phyloP scores from a whole-genome alignment of 2,113 vertebrate species.

The Cebidichthys violaceus region DNA sequence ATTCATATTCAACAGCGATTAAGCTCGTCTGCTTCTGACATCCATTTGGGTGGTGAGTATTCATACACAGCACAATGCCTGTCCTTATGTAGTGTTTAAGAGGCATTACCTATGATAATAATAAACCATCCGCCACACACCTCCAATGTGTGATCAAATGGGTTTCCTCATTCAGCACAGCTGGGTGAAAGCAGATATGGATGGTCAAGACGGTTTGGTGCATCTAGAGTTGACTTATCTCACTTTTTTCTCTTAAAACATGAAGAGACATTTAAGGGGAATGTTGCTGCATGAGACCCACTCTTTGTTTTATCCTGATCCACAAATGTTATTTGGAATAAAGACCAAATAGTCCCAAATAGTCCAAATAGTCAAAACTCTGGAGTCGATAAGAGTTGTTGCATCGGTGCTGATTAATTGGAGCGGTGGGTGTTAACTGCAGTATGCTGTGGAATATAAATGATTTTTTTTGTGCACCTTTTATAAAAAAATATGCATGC shows the following conservation, averaged over 20 bases:
- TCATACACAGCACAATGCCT: no score
- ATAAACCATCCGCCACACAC: no score
- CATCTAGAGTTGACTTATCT: neutral
- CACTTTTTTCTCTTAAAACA: neutral
- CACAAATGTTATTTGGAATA: neutral
- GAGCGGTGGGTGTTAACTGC: neutral
- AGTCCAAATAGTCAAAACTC: neutral
- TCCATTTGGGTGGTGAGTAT: no score
- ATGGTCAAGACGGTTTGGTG: neutral
- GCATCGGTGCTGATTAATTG: constrained; percentile 6
- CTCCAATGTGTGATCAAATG: neutral
- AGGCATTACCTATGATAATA: no score
- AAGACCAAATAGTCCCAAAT: neutral
- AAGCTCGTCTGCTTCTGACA: no score
- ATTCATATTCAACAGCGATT: no score
- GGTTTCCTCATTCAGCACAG: neutral
- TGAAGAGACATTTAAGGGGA: neutral
- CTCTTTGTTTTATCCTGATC: constrained; percentile 1
- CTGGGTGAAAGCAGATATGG: neutral
- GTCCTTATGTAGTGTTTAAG: no score
- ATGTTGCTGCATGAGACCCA: neutral
- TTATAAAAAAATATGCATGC: constrained; percentile 20
- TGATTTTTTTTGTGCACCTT: constrained; percentile 20
- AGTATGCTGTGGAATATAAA: constrained; percentile 1
- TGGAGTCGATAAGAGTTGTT: neutral